Evolutionary conservation across 1,140 invertebrate species (phyloP).

Genomic region (Procambarus clarkii): DNA sequence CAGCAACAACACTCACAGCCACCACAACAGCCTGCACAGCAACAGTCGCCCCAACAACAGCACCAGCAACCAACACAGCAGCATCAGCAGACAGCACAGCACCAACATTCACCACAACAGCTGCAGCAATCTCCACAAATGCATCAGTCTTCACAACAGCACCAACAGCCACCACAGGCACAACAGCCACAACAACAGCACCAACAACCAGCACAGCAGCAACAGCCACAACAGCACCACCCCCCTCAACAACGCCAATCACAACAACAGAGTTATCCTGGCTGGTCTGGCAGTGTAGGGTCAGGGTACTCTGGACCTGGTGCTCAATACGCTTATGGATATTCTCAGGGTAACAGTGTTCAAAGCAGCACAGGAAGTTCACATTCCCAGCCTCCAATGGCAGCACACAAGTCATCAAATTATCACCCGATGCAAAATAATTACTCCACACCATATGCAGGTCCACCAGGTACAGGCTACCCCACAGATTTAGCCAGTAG

Average conservation of each 20-base stretch:
- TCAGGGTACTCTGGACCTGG: conserved; percentile 55
- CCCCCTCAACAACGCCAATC: conserved; percentile 28
- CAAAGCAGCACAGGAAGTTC: conserved; percentile 35
- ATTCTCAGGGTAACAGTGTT: conserved; percentile 49
- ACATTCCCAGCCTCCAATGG: conserved; percentile 54
- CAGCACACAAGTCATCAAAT: conserved; percentile 54
- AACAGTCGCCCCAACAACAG: conserved; percentile 37
- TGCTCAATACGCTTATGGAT: conserved; percentile 53
- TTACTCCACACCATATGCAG: conserved; percentile 37
- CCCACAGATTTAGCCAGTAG: conserved; percentile 43
- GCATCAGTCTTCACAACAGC: conserved; percentile 25
- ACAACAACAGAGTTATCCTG: conserved; percentile 49
- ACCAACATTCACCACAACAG: conserved; percentile 27
- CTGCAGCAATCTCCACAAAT: conserved; percentile 10
- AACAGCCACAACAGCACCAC: conserved; percentile 11
- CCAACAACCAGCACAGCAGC: conserved; percentile 17
- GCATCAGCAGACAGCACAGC: conserved; percentile 27
- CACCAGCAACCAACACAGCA: conserved; percentile 41
- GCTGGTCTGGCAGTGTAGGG: conserved; percentile 43
- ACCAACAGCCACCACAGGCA: conserved; percentile 27
- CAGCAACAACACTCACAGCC: conserved; percentile 21
- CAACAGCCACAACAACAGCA: conserved; percentile 48
- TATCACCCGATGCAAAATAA: conserved; percentile 64
- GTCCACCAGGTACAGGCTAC: conserved; percentile 34
- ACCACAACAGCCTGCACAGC: conserved; percentile 28